A percentile compares a stretch with the other conserved stretches of the same genome.
Conservation (phyloP, 1,140 invertebrate species). For the Harlomillsia oculata region DNA sequence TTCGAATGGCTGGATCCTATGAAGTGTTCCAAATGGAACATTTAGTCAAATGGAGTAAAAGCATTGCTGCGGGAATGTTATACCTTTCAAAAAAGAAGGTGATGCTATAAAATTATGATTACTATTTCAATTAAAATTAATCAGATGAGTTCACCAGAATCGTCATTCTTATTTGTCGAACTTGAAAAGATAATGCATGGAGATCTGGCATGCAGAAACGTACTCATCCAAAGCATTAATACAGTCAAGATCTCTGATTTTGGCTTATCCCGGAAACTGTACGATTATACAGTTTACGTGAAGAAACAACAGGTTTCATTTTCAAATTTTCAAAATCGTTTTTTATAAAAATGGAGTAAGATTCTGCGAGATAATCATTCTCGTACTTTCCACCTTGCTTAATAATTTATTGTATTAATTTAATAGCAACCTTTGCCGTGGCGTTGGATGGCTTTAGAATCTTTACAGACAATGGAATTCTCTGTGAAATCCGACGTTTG, state of each 20-base stretch:
- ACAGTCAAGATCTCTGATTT: conserved; percentile 20
- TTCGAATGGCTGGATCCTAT: too few relatives aligned
- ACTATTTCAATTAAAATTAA: too few relatives aligned
- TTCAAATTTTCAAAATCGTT: neutral
- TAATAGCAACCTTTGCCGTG: conserved; percentile 10
- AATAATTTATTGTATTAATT: neutral
- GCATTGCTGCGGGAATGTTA: conserved; percentile 27
- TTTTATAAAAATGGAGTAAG: too few relatives aligned
- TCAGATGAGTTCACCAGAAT: too few relatives aligned
- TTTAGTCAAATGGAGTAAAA: neutral
- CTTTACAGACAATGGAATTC: conserved; percentile 40
- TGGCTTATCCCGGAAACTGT: conserved; percentile 18
- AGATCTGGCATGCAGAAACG: conserved; percentile 17
- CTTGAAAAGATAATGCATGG: conserved; percentile 10
- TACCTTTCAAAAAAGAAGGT: conserved; percentile 19
- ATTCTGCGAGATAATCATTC: neutral
- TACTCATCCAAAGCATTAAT: neutral
- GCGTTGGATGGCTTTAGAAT: conserved; percentile 17
- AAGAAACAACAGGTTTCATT: conserved; percentile 5
- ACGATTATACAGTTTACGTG: conserved; percentile 21
- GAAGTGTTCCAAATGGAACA: too few relatives aligned
- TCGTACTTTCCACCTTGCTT: neutral
- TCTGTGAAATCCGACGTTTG: conserved; percentile 40
- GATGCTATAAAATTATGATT: too few relatives aligned
- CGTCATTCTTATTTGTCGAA: too few relatives aligned